These are phyloP conservation scores for Drosophila kanekoi DNA, from an alignment of 2,888 invertebrate genomes.

Conservation along the genomic window DNA sequence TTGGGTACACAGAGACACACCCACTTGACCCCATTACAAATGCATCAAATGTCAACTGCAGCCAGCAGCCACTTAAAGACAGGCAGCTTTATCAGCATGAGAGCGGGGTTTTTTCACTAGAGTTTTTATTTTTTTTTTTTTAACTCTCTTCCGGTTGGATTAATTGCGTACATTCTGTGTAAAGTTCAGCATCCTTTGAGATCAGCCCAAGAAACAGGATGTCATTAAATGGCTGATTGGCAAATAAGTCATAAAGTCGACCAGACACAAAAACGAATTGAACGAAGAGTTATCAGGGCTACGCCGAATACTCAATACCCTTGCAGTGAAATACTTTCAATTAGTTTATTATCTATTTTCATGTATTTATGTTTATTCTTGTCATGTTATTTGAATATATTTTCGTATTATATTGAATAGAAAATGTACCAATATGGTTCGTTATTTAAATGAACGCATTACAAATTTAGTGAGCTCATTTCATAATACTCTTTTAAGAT, in stretches of 20 bases:
- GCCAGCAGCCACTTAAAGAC: slow-evolving; percentile 19
- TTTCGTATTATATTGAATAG: neutral
- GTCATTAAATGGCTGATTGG: slow-evolving; percentile 56
- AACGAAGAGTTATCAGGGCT: neutral
- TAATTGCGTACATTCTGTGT: slow-evolving; percentile 38
- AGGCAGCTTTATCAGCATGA: slow-evolving; percentile 16
- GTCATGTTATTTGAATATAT: neutral
- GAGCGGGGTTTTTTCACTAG: slow-evolving; percentile 4
- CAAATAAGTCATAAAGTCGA: slow-evolving; percentile 58
- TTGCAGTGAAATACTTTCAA: neutral
- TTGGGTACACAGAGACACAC: slow-evolving; percentile 5
- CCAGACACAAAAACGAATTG: slow-evolving; percentile 1
- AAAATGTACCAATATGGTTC: too few relatives aligned
- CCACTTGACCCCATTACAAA: slow-evolving; percentile 40
- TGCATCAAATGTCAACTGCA: slow-evolving; percentile 34
- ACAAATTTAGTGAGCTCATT: slow-evolving; percentile 16
- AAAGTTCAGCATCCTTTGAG: slow-evolving; percentile 21
- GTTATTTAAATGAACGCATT: neutral
- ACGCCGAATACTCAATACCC: neutral
- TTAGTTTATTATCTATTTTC: neutral
- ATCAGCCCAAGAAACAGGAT: slow-evolving; percentile 32
- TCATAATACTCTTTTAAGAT: neutral
- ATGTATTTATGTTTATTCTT: neutral
- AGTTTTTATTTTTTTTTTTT: slow-evolving; percentile 5
- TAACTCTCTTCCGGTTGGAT: slow-evolving; percentile 21